Conservation (phyloP, 1,140 invertebrate genomes). For the Drosophila littoralis region DNA sequence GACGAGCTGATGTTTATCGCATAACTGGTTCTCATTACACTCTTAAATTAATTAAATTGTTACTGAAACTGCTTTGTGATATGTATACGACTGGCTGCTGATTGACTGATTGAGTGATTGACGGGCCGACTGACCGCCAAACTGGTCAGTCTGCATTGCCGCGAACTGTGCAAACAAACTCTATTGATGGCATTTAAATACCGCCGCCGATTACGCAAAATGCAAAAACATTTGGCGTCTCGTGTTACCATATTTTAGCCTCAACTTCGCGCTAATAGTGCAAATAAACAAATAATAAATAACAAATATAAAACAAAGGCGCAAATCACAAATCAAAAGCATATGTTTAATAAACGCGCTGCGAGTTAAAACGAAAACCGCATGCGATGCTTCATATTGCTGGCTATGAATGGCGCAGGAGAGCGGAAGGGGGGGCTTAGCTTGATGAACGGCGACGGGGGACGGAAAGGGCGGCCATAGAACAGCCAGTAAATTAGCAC, state of each 20-base stretch:
- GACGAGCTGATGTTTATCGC: conserved; percentile 44
- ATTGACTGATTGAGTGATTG: conserved; percentile 44
- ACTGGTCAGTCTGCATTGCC: conserved; percentile 48
- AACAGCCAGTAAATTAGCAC: conserved; percentile 47
- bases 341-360: conserved; percentile 17
- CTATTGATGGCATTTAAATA: conserved; percentile 54
- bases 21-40: conserved; percentile 73
- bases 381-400: conserved; percentile 36
- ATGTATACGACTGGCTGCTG: conserved; percentile 55
- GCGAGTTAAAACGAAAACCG: conserved; percentile 28
- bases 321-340: conserved; percentile 22
- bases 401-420: not conserved
- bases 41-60: conserved; percentile 81
- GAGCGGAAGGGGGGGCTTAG: not conserved
- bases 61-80: conserved; percentile 64
- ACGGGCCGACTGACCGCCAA: conserved; percentile 27
- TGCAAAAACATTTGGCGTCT: conserved; percentile 69
- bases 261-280: conserved; percentile 54
- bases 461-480: not conserved
- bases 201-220: conserved; percentile 65
- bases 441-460: not conserved
- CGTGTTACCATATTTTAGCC: conserved; percentile 53
- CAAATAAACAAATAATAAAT: conserved; percentile 48
- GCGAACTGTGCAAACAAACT: conserved; percentile 66
- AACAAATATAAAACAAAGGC: conserved; percentile 9